Conservation (phyloP, 2,113 vertebrate species). For the Melanotaenia duboulayi region DNA sequence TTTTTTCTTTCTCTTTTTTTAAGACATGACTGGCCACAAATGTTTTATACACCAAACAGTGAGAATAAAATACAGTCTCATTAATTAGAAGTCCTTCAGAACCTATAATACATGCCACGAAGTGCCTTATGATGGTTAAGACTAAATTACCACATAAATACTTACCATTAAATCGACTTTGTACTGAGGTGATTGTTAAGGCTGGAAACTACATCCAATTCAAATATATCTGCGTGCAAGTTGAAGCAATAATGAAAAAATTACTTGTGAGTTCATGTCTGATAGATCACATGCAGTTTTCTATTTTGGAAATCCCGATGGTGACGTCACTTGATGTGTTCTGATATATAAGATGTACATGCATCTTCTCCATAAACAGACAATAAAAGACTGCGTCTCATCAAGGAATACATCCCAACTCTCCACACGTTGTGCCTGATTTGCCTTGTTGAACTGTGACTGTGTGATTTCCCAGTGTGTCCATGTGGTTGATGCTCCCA, state of each 20-base stretch:
- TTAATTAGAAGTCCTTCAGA: no score
- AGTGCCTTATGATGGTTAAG: no score
- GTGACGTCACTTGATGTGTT: slow-evolving; percentile 13
- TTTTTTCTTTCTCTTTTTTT: no score
- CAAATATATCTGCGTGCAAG: neutral
- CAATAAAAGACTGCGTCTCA: neutral
- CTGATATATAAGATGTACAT: slow-evolving; percentile 4
- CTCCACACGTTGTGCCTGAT: slow-evolving; percentile 5
- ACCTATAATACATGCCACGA: no score
- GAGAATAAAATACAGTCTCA: no score
- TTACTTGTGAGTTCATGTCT: neutral
- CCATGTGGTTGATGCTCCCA: slow-evolving; percentile 2
- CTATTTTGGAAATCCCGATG: neutral
- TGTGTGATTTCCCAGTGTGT: slow-evolving; percentile 35
- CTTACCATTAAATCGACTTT: neutral
- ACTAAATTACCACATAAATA: neutral
- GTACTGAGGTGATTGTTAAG: no score
- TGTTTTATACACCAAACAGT: no score
- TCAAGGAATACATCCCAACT: neutral
- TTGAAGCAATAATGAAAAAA: neutral
- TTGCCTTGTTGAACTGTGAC: slow-evolving; percentile 23
- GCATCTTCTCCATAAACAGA: neutral
- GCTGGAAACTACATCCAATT: neutral
- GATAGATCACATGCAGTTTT: slow-evolving; percentile 2
- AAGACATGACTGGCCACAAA: no score